These are phyloP conservation scores for Pangasianodon hypophthalmus DNA, from an alignment of 2,113 vertebrate genomes.

Conservation along the genomic window DNA sequence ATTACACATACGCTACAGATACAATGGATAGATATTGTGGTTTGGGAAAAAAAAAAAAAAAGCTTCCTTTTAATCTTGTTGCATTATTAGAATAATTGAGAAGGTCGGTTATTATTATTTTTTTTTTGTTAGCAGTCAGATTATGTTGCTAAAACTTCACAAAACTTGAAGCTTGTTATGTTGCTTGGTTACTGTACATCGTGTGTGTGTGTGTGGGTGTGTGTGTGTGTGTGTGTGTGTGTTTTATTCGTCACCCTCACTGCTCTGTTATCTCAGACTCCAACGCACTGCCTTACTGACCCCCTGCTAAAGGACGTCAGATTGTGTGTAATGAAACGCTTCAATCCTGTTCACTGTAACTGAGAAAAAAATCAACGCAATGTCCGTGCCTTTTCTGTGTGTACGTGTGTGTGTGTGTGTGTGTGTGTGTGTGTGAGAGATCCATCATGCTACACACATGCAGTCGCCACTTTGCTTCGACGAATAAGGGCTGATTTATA, in stretches of 20 bases:
- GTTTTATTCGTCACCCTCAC: conserved; percentile 12
- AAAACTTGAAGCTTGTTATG: conserved; percentile 25
- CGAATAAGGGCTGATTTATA: not conserved
- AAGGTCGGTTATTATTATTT: not conserved
- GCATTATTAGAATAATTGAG: conserved; percentile 20
- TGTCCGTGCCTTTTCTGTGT: conserved; percentile 50
- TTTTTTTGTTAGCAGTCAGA: conserved; percentile 3
- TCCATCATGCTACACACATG: not conserved
- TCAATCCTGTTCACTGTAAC: conserved; percentile 47
- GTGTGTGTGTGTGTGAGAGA: not conserved
- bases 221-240: conserved; percentile 25
- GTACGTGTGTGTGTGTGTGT: not conserved
- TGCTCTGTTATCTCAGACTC: conserved; percentile 31
- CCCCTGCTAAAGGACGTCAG: not conserved
- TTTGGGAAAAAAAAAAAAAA: no score
- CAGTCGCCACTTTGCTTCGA: not conserved
- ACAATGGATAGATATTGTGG: not conserved
- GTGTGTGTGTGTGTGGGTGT: conserved; percentile 12
- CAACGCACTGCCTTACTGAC: conserved; percentile 50
- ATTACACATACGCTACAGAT: not conserved
- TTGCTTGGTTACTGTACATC: not conserved
- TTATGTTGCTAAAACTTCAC: conserved; percentile 8
- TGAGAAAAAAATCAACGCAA: conserved; percentile 19
- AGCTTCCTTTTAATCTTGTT: not conserved
- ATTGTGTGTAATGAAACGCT: conserved; percentile 14